Evolutionary conservation across 2,888 invertebrate genomes (phyloP).

Genomic region (Athetis lepigone): DNA sequence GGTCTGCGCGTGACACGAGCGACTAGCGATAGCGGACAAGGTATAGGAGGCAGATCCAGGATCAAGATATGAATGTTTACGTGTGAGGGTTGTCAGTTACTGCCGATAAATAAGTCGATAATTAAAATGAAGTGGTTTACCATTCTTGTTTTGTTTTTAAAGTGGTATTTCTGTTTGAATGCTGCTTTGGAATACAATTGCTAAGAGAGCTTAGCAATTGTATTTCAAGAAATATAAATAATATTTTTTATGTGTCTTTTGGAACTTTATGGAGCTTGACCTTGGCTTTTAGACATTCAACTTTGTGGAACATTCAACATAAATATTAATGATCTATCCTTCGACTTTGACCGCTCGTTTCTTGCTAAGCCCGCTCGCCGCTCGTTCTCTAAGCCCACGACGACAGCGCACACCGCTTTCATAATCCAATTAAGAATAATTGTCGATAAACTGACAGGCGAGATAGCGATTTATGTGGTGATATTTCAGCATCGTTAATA

Average conservation of each 20-base stretch:
- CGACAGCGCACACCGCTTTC: conserved; percentile 83
- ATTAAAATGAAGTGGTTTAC: not conserved
- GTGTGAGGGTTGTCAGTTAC: not conserved
- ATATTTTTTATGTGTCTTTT: too few species aligned
- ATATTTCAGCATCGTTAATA: conserved; percentile 90
- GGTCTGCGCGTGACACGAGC: conserved; percentile 43
- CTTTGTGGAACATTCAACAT: not conserved
- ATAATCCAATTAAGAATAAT: conserved; percentile 91
- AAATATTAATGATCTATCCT: too few species aligned
- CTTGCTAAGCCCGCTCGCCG: conserved; percentile 51
- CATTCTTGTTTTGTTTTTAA: not conserved
- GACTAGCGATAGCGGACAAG: conserved; percentile 29
- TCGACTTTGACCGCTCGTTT: not conserved
- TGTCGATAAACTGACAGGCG: conserved; percentile 90
- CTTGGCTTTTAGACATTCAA: too few species aligned
- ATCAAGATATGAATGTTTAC: conserved; percentile 20
- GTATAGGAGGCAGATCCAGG: conserved; percentile 6
- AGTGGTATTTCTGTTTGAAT: not conserved
- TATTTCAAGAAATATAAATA: too few species aligned
- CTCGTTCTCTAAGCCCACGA: conserved; percentile 62
- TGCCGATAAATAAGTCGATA: not conserved
- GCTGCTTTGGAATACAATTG: too few species aligned
- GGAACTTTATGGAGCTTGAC: too few species aligned
- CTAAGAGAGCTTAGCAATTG: too few species aligned
- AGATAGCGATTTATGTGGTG: conserved; percentile 89